These are phyloP conservation scores for Hirtodrosophila histrioides DNA, from an alignment of 2,888 invertebrate species.

Conservation along the genomic window DNA sequence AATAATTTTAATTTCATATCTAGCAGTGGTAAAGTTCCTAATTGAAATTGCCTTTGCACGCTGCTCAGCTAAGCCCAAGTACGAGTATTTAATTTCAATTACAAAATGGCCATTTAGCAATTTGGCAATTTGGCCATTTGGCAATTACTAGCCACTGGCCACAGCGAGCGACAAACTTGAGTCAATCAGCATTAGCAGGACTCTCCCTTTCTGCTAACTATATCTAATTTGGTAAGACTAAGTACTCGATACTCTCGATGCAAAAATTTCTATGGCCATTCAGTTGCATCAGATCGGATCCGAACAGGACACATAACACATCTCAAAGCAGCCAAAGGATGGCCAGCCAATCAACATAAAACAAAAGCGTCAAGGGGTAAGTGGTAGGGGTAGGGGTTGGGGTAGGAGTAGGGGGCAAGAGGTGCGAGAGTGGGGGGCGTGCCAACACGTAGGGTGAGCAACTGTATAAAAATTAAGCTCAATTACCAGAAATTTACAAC, in stretches of 20 bases:
- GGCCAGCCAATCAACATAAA: conserved; percentile 75
- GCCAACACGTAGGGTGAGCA: conserved; percentile 31
- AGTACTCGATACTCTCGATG: conserved; percentile 10
- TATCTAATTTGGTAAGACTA: neutral
- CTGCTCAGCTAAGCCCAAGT: conserved; percentile 21
- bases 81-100: conserved; percentile 75
- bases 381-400: too few relatives aligned
- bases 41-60: conserved; percentile 66
- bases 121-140: conserved; percentile 29
- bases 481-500: conserved; percentile 81
- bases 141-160: conserved; percentile 14
- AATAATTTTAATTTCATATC: conserved; percentile 78
- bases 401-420: too few relatives aligned
- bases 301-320: neutral
- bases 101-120: conserved; percentile 59
- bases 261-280: conserved; percentile 34
- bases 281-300: conserved; percentile 7
- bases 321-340: conserved; percentile 30
- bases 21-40: conserved; percentile 63
- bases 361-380: conserved; percentile 54
- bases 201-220: neutral
- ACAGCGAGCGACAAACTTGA: conserved; percentile 34
- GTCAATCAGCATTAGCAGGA: conserved; percentile 33
- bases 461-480: conserved; percentile 81
- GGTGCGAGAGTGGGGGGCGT: conserved; percentile 18